Base-by-base conservation (phyloP, 2,797 vertebrate genomes). In the Pteropus rufus region DNA sequence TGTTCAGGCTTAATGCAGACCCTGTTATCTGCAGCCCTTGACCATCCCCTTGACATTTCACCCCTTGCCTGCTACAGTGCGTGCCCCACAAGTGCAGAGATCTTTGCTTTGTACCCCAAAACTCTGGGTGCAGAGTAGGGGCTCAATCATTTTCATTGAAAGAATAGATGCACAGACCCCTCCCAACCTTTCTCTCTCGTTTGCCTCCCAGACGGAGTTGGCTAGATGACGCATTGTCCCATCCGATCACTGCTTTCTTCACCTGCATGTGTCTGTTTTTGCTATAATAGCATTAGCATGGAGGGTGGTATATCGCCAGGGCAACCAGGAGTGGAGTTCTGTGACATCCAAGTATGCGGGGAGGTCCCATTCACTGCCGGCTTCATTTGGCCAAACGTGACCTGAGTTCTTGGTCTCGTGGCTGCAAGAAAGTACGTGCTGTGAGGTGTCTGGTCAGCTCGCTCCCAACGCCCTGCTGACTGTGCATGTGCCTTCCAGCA, bases 401-500 rank as follows among this genome's bases (percentile, higher is more conserved):
- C 29, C 2, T 14, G 84, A 86, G 12, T 39, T 85, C 24, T 73
- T 85, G 18, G 73, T 60, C 64, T 29, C 6, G 0, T 49, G 49
- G 31, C 39, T 10, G 5, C 24, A n/a, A 82, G 72, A 56, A 16
- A 5, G 5, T 15, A 10, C 5, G 4, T 7, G 5, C n/a, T 46
- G 16, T 36, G 54, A 26, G 49, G 16, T 26, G 11, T 86, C n/a
- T 41, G 14, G 16, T 41, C 62, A 8, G 18, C 2, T 0, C 29
- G 29, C 18, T 49, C n/a, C 41, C 7, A 10, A 0, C 14, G 36
- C 34, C 56, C 31, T 39, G 56, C 46, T 73, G n/a, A 41, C 39
- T 1, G 0, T 12, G 21, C 21, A 1, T 8, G 52, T 36, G 4
- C 52, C 67, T 72, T 39, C 1, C 24, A 29, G 15, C 21, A 19